Conservation (phyloP, 2,888 invertebrate species). For the Capitulum mitella region DNA sequence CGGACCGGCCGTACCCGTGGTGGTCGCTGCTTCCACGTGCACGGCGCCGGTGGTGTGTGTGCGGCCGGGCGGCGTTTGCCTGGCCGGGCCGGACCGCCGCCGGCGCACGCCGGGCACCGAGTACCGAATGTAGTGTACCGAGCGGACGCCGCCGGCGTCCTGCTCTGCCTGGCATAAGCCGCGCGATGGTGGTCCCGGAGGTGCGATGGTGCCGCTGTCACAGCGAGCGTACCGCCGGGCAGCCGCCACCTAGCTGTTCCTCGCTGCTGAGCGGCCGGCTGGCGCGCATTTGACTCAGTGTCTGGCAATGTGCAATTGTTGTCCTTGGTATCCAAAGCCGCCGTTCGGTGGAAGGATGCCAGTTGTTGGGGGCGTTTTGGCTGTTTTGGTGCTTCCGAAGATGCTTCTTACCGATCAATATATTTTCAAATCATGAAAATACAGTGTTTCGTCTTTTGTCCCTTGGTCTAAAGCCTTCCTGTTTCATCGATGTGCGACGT, state of each 20-base stretch:
- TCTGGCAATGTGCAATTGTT: slow-evolving; percentile 1
- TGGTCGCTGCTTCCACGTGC: neutral
- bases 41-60: neutral
- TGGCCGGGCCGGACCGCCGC: neutral
- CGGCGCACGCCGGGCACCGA: too few species aligned
- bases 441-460: too few species aligned
- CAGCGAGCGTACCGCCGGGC: neutral
- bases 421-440: neutral
- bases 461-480: too few species aligned
- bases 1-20: too few species aligned
- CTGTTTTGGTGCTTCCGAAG: slow-evolving; percentile 7
- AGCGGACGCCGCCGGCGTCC: neutral
- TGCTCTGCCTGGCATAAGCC: too few species aligned
- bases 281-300: neutral
- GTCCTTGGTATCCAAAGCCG: neutral
- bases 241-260: neutral
- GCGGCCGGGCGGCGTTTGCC: neutral
- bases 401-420: slow-evolving; percentile 19
- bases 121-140: too few species aligned
- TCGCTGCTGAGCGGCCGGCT: neutral
- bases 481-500: too few species aligned
- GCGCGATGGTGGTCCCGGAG: too few species aligned
- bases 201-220: neutral
- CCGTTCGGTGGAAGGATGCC: neutral
- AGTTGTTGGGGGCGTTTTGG: neutral